These are phyloP conservation scores for Laticauda colubrina DNA, from an alignment of 2,113 vertebrate genomes.

Conservation along the genomic window DNA sequence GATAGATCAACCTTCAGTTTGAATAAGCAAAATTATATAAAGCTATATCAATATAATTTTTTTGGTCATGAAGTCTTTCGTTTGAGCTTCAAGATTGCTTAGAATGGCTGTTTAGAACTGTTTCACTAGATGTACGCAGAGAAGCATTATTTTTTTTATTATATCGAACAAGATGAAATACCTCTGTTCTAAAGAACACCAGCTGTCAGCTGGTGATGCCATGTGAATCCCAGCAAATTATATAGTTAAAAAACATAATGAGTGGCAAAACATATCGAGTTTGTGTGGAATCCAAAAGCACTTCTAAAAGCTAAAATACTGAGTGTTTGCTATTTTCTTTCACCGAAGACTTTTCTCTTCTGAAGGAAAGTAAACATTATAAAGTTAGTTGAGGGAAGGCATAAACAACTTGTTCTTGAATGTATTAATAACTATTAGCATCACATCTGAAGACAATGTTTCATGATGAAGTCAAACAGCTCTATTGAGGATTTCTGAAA, in stretches of 20 bases:
- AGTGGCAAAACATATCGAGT: background rate
- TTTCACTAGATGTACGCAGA: background rate
- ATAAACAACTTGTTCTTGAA: background rate
- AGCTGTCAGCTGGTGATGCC: background rate
- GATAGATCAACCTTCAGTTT: background rate
- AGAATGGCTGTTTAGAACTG: background rate
- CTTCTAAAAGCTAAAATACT: background rate
- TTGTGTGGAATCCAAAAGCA: background rate
- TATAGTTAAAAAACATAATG: background rate
- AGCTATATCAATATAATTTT: background rate
- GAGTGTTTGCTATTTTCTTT: background rate
- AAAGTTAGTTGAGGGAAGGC: background rate
- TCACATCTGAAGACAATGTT: background rate
- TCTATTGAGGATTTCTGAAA: background rate
- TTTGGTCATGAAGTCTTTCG: background rate
- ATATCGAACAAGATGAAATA: background rate
- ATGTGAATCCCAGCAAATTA: background rate
- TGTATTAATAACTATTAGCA: background rate
- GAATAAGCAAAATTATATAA: background rate
- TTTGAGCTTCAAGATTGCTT: background rate
- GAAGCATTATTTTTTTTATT: background rate
- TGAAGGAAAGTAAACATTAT: background rate
- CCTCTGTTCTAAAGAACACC: background rate
- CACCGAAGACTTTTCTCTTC: background rate
- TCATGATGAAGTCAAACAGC: background rate